Conservation (phyloP, 2,113 vertebrate genomes). For the Archilochus colubris region DNA sequence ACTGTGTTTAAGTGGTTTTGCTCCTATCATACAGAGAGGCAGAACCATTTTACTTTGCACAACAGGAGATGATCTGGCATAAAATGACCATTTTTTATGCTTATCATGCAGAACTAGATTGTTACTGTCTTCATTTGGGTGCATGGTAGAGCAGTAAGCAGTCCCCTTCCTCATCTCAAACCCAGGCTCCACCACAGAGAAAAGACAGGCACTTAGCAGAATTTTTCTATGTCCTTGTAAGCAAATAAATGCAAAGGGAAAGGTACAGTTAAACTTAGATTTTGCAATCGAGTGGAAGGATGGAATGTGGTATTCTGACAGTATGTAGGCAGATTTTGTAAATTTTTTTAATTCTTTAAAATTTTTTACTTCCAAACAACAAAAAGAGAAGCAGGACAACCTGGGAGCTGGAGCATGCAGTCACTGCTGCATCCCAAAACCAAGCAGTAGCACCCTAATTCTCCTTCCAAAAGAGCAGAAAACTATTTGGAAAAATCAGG, state of each 20-base stretch:
- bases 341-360: no score
- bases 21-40: neutral
- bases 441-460: neutral
- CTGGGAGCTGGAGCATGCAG: neutral
- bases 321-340: neutral
- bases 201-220: neutral
- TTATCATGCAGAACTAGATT: constrained; percentile 39
- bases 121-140: neutral
- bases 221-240: neutral
- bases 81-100: constrained; percentile 38
- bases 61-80: constrained; percentile 24
- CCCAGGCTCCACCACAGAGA: neutral
- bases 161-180: neutral
- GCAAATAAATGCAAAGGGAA: neutral
- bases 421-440: neutral
- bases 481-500: neutral
- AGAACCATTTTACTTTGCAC: constrained; percentile 35
- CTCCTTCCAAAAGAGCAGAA: neutral
- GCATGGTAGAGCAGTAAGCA: neutral
- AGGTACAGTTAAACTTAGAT: neutral
- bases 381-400: neutral
- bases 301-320: neutral
- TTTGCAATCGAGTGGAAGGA: neutral
- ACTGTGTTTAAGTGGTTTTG: neutral
- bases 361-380: neutral